Base-by-base conservation (phyloP, 2,888 invertebrate species). In the Drosophila kokeensis region DNA sequence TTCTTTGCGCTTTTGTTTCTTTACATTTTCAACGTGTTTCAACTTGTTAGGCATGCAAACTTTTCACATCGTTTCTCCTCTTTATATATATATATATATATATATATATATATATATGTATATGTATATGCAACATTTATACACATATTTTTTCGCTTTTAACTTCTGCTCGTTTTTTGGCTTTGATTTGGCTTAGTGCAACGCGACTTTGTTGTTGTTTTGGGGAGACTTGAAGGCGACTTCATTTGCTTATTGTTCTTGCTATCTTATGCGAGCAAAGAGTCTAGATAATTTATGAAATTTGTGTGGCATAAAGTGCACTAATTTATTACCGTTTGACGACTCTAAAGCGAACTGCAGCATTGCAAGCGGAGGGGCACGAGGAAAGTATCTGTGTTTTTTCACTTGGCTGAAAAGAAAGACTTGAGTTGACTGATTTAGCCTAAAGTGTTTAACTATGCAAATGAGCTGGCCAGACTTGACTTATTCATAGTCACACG, bases 11-110 rank as follows among this genome's bases (percentile, higher is more conserved):
- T 86, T 83, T 87, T 75, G 67, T 83, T 79, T 82, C 45, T 53
- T 72, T 68, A 48, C 58, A 60, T 87, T 85, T 83, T 74, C 70
- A 75, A 71, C 83, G 81, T 81, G 74, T 81, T 82, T 76, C 88
- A 89, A 83, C 79, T 84, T 84, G 83, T 83, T 83, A 80, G 83
- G 74, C 81, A 86, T 86, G 83, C 83, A 83, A 90, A 90, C 76
- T 88, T 88, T 86, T 86, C 86, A 86, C 86, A 86, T 88, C 89
- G 89, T 77, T 86, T 82, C 71, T 73, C 71, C 73, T 67, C 75
- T 74, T 59, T 48, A 63, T 65, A 58, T 64, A 32, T 24, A 29
- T 36, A 34, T 40, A 59, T 60, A n/a, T n/a, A n/a, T n/a, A n/a
- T 48, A 63, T 65, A 58, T 64, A 32, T 24, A 29, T 36, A 34